A percentile compares a stretch with the other conserved stretches of the same genome.
These are phyloP conservation scores for Diorhabda sublineata DNA, from an alignment of 1,140 invertebrate species.

Conservation along the genomic window DNA sequence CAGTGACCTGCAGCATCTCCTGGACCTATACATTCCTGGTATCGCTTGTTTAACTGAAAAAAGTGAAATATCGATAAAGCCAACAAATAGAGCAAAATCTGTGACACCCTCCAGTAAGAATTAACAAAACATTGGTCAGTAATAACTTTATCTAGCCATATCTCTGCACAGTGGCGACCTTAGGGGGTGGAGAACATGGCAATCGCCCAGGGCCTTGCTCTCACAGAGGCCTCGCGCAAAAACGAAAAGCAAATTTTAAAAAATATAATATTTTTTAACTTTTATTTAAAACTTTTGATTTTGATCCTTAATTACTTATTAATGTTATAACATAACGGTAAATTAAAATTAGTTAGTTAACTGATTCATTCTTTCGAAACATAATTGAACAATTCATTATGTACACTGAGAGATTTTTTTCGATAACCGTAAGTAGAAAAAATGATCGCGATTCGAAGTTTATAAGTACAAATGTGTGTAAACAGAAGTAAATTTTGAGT, in stretches of 20 bases:
- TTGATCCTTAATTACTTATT: no score
- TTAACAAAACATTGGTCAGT: background rate
- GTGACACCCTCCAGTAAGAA: background rate
- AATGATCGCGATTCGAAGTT: no score
- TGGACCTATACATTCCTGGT: conserved; percentile 59
- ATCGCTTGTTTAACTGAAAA: conserved; percentile 48
- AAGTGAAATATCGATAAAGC: conserved; percentile 7
- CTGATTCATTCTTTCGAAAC: no score
- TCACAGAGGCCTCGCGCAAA: background rate
- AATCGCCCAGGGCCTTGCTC: background rate
- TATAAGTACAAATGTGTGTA: no score
- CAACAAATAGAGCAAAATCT: background rate
- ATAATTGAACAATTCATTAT: no score
- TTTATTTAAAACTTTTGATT: no score
- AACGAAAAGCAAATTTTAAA: background rate
- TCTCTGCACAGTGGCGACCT: no score
- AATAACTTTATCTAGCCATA: background rate
- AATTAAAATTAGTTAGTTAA: no score
- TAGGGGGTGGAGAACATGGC: background rate
- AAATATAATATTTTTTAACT: background rate
- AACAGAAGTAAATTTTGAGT: no score
- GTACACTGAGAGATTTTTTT: no score
- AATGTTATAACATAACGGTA: no score
- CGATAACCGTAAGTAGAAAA: no score
- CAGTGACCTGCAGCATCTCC: conserved; percentile 59